Evolutionary conservation across 2,888 invertebrate genomes (phyloP).

Genomic region (Strigamia transsilvanica): DNA sequence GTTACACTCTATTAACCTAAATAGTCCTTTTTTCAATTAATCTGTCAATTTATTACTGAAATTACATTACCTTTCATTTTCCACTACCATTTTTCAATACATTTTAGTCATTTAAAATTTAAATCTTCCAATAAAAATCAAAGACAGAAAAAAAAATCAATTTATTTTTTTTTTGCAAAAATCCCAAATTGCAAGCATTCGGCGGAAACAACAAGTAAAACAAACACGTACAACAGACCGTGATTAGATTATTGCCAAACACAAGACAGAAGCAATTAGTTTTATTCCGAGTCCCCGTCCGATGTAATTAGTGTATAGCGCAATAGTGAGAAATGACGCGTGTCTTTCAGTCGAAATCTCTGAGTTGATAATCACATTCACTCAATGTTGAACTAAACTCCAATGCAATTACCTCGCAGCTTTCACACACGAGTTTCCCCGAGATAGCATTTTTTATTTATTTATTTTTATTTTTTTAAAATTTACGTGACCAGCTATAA

Average conservation of each 20-base stretch:
- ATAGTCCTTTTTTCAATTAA: slow-evolving; percentile 22
- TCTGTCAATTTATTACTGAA: background rate
- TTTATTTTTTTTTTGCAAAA: background rate
- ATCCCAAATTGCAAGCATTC: background rate
- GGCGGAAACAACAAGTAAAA: background rate
- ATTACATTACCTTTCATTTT: slow-evolving; percentile 30
- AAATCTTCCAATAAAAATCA: background rate
- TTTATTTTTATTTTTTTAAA: slow-evolving; percentile 6
- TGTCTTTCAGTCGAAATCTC: slow-evolving; percentile 27
- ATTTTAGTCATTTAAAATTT: background rate
- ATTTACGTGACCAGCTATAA: background rate
- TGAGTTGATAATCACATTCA: slow-evolving; percentile 26
- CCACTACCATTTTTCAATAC: background rate
- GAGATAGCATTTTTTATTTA: background rate
- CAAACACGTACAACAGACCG: background rate
- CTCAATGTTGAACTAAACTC: slow-evolving; percentile 24
- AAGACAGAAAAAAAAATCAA: background rate
- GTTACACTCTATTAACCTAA: slow-evolving; percentile 43
- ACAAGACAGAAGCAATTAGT: slow-evolving; percentile 43
- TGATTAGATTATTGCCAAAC: slow-evolving; percentile 36
- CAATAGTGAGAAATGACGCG: slow-evolving; percentile 37
- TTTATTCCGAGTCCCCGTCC: slow-evolving; percentile 15
- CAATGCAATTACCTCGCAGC: background rate
- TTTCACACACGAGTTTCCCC: background rate
- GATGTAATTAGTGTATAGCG: slow-evolving; percentile 29